Conservation (phyloP, 2,113 vertebrate genomes). For the Lagenorhynchus albirostris region DNA sequence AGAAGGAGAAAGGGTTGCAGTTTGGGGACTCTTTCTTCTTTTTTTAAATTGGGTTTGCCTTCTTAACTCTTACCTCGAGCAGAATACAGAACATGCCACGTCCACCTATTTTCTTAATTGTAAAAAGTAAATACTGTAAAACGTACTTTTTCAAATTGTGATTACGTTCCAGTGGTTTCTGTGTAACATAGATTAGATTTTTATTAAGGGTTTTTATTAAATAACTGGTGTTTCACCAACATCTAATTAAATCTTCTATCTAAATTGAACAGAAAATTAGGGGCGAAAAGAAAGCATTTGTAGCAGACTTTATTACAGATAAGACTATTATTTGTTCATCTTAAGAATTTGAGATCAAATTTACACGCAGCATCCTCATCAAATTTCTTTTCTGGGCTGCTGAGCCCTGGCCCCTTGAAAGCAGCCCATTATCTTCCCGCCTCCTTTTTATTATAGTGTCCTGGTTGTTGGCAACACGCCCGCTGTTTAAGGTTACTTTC, state of each 20-base stretch:
- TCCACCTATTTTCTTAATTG: constrained; percentile 37
- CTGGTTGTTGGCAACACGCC: constrained; percentile 75
- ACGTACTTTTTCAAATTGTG: constrained; percentile 64
- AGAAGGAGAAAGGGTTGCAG: neutral
- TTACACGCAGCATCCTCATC: constrained; percentile 77
- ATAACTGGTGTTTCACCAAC: constrained; percentile 75
- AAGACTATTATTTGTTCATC: constrained; percentile 76
- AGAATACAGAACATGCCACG: neutral
- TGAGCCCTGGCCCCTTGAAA: constrained; percentile 66
- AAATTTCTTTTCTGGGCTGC: constrained; percentile 69
- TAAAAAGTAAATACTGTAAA: constrained; percentile 54
- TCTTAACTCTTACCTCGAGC: neutral
- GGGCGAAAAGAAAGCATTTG: constrained; percentile 71
- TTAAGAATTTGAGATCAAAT: constrained; percentile 77
- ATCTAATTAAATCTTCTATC: constrained; percentile 79
- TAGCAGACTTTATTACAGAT: constrained; percentile 75
- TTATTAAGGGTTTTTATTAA: constrained; percentile 74
- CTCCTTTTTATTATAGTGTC: constrained; percentile 62
- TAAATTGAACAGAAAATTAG: constrained; percentile 79
- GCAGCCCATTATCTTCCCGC: constrained; percentile 71
- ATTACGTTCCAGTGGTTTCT: constrained; percentile 70
- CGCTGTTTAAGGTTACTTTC: constrained; percentile 81
- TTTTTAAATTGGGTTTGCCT: neutral
- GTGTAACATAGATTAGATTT: constrained; percentile 75
- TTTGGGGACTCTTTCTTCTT: neutral